A percentile compares a stretch with the other conserved stretches of the same genome.
Evolutionary conservation across 2,113 vertebrate genomes (phyloP).

Genomic region (Ptilorrhoa leucosticta): DNA sequence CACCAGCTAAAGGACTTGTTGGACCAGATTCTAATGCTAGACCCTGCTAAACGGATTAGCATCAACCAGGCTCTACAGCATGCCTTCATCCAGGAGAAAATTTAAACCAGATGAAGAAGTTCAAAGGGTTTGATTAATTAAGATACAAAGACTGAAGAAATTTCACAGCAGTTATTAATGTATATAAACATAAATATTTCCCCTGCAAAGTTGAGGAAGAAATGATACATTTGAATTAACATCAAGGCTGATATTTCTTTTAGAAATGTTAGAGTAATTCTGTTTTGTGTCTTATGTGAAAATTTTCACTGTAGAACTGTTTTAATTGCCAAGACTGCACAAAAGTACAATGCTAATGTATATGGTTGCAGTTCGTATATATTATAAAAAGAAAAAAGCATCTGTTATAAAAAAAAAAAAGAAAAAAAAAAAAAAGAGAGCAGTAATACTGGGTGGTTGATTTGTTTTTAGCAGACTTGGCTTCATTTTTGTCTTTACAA

Average conservation of each 20-base stretch:
- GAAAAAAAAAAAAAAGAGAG: slow-evolving; percentile 20
- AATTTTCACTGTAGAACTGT: slow-evolving; percentile 81
- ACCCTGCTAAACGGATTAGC: slow-evolving; percentile 97
- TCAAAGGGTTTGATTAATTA: slow-evolving; percentile 83
- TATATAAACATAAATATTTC: slow-evolving; percentile 88
- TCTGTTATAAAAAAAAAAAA: slow-evolving; percentile 65
- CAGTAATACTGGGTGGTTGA: slow-evolving; percentile 79
- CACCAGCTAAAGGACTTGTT: slow-evolving; percentile 97
- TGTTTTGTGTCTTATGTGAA: slow-evolving; percentile 80
- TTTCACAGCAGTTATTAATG: slow-evolving; percentile 83
- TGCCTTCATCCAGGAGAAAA: slow-evolving; percentile 98
- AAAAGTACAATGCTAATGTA: slow-evolving; percentile 77
- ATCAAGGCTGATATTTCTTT: slow-evolving; percentile 81
- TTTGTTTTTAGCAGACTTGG: slow-evolving; percentile 82
- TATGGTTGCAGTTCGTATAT: slow-evolving; percentile 76
- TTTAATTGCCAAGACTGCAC: slow-evolving; percentile 84
- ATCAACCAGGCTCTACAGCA: slow-evolving; percentile 99
- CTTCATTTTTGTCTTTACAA: slow-evolving; percentile 80
- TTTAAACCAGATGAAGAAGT: slow-evolving; percentile 81
- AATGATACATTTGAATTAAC: slow-evolving; percentile 83
- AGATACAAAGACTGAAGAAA: slow-evolving; percentile 83
- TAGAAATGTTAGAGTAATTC: slow-evolving; percentile 82
- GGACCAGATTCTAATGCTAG: slow-evolving; percentile 97
- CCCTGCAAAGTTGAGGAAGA: slow-evolving; percentile 83
- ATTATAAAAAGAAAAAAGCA: slow-evolving; percentile 63